Evolutionary conservation across 2,797 vertebrate genomes (phyloP).

Genomic region (Lepidocolaptes lacrymiger): DNA sequence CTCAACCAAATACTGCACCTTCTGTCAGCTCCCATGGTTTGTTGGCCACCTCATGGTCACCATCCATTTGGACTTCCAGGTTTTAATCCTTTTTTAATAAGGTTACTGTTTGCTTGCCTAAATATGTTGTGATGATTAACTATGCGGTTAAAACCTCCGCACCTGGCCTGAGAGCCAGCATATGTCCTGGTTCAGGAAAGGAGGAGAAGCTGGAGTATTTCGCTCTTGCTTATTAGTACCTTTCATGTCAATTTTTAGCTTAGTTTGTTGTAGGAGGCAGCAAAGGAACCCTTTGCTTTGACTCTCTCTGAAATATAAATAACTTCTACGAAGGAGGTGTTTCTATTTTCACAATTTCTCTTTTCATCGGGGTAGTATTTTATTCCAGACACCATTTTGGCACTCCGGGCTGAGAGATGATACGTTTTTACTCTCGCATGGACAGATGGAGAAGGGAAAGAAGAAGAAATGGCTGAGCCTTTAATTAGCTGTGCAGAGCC

Average conservation of each 20-base stretch:
- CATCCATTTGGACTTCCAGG: background rate
- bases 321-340: background rate
- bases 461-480: slow-evolving; percentile 65
- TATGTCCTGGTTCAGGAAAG: background rate
- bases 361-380: slow-evolving; percentile 48
- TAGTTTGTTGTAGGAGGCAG: background rate
- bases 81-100: background rate
- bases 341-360: slow-evolving; percentile 31
- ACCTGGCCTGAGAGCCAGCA: background rate
- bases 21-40: fast-evolving
- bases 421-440: slow-evolving; percentile 56
- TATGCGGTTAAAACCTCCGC: background rate
- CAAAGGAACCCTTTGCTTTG: background rate
- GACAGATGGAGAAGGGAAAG: slow-evolving; percentile 75
- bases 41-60: background rate
- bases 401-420: slow-evolving; percentile 41
- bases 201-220: background rate
- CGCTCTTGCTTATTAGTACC: slow-evolving; percentile 13
- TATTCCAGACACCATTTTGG: slow-evolving; percentile 51
- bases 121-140: background rate
- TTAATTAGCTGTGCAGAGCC: slow-evolving; percentile 74
- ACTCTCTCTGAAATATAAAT: slow-evolving; percentile 15
- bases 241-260: background rate
- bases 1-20: background rate
- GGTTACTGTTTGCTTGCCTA: background rate